These are phyloP conservation scores for Rafetus swinhoei DNA, from an alignment of 2,113 vertebrate genomes.

Conservation along the genomic window DNA sequence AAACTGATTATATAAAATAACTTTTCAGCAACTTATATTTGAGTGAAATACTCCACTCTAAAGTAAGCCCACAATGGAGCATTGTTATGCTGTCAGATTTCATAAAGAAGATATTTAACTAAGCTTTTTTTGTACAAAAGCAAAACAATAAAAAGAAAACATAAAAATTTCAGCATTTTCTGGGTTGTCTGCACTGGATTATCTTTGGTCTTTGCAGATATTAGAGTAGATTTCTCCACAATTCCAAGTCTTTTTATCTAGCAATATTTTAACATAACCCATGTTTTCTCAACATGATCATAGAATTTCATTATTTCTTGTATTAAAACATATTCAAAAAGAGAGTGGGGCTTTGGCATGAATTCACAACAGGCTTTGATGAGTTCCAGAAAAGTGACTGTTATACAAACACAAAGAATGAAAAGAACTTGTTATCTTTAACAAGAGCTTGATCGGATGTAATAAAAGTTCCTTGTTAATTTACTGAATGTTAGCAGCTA, in stretches of 20 bases:
- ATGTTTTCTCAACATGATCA: slow-evolving; percentile 27
- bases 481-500: slow-evolving; percentile 67
- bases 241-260: slow-evolving; percentile 27
- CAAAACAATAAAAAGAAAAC: slow-evolving; percentile 29
- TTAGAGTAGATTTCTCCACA: background rate
- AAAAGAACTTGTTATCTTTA: slow-evolving; percentile 72
- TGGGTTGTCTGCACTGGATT: background rate
- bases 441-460: slow-evolving; percentile 67
- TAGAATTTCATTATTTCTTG: slow-evolving; percentile 39
- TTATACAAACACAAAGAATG: slow-evolving; percentile 60
- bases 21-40: slow-evolving; percentile 63
- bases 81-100: slow-evolving; percentile 35
- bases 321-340: slow-evolving; percentile 49
- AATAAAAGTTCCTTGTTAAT: slow-evolving; percentile 70
- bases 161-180: slow-evolving; percentile 20
- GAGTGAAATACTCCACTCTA: slow-evolving; percentile 35
- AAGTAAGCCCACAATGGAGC: slow-evolving; percentile 34
- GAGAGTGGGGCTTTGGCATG: slow-evolving; percentile 44
- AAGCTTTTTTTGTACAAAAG: background rate
- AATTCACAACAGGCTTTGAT: slow-evolving; percentile 52
- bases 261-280: slow-evolving; percentile 30
- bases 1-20: slow-evolving; percentile 56
- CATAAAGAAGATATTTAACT: slow-evolving; percentile 30
- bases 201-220: background rate
- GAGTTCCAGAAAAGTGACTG: slow-evolving; percentile 66